Evolutionary conservation across 2,797 vertebrate genomes (phyloP), one percentile per base, ranked within the genome.

Genomic region (Galagoides demidoff): DNA sequence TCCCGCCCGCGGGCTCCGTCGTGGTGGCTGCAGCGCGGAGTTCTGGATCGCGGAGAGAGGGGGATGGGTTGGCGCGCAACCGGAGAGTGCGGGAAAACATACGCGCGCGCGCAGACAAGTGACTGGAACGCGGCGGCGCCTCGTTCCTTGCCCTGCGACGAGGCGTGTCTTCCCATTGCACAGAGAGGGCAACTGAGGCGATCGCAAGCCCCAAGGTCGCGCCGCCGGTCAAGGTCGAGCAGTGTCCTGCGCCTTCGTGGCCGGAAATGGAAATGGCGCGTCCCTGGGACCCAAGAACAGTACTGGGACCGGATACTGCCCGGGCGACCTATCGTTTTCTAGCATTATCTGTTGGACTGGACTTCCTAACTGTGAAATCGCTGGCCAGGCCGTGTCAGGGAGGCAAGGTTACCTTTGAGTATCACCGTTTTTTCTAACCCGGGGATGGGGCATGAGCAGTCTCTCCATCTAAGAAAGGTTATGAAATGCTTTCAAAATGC

Each of bases 1-100:
- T 98, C 97, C 97, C 97, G 97, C 97, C 97, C 84, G 95, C 90
- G 81, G 96, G 92, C 66, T 90, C 79, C 39, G 76, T 90, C 66
- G 81, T 52, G 7, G 78, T 31, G 86, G 59, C 61, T 89, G 96
- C 93, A 61, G 95, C 31, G 59, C 45, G 29, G 49, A 76, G n/a
- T 11, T 29, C 2, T 19, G 39, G 20, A 57, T 10, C 6, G 0
- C 1, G 0, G 74, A 34, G 13, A 0, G 5, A 14, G 2, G 85
- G 39, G 8, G 4, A 10, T 55, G 22, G 68, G 34, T 49, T 11
- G 0, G 5, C 3, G 57, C 29, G 3, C n/a, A 9, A 1, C 45
- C 1, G 7, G 11, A 3, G 2, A 7, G 19, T 27, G 3, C 27
- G 9, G 70, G 11, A 8, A 9, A 31, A 49, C 6, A 45, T 12